Evolutionary conservation across 1,140 invertebrate species (phyloP), one percentile per base, ranked within the genome.

Genomic region (Drosophila busckii): DNA sequence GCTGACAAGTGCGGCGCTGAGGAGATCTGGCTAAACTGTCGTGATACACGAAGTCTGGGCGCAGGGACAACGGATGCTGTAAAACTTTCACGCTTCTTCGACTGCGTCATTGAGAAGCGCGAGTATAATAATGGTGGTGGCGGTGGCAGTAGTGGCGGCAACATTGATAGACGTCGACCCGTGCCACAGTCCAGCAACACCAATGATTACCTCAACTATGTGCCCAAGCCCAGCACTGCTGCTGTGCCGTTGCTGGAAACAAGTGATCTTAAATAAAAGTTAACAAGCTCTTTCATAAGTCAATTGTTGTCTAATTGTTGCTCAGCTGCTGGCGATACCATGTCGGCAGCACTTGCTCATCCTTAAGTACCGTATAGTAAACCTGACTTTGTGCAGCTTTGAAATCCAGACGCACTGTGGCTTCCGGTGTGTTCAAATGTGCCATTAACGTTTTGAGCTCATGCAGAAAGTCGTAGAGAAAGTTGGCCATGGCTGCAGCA

Each of bases 1-100:
- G 95, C 96, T 5, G 94, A 96, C 78, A 95, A 97, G 89, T 97
- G 95, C 89, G 94, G 95, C 2, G 95, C 96, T 6, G 96, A 98
- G 88, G 96, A 98, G 90, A 95, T 98, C 85, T 93, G 94, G 89
- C 88, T 98, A 44, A 93, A 96, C 89, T 96, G 94, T 76, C 90
- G 91, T 65, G 92, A 96, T 87, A 88, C 90, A 1, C 93, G 94
- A 85, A 95, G 94, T 61, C 88, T 98, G 56, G 95, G 95, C n/a
- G 94, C 97, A 8, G 97, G 96, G 2, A 95, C 94, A 1, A 95
- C 94, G 55, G 96, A 96, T 85, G 92, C 96, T 28, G 96, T 98
- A 0, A 98, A 97, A 89, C 86, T 98, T 12, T 94, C 93, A 8
- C 90, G 95, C 84, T 99, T 98, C 89, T 97, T 98, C 88, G 97